Conservation (phyloP, 2,113 vertebrate genomes). For the Tonatia bakeri region DNA sequence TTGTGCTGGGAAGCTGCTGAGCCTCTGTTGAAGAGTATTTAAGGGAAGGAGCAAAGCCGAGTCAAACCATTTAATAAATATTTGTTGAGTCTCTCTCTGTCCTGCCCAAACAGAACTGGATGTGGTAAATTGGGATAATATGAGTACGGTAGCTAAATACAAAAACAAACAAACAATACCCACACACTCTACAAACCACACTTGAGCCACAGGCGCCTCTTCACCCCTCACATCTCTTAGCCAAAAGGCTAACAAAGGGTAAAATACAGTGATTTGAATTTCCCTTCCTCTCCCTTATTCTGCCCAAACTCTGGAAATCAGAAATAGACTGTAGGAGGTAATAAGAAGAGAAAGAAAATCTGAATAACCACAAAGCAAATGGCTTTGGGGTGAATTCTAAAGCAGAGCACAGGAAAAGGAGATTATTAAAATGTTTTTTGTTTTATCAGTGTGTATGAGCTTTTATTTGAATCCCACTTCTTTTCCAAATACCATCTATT, state of each 20-base stretch:
- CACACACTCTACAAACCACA: neutral
- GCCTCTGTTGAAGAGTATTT: neutral
- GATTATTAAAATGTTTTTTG: constrained; percentile 2
- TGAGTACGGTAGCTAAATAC: neutral
- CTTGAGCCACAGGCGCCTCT: neutral
- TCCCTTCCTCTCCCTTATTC: constrained; percentile 34
- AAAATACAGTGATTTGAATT: constrained; percentile 18
- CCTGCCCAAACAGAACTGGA: neutral
- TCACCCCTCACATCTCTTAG: neutral
- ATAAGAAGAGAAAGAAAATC: constrained; percentile 25
- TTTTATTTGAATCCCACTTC: neutral
- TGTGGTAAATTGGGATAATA: constrained; percentile 5
- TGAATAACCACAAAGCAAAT: neutral
- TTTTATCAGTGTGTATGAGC: neutral
- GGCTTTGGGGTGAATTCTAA: constrained; percentile 34
- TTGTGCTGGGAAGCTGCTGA: neutral
- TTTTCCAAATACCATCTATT: neutral
- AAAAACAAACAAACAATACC: constrained; percentile 13
- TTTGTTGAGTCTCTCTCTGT: constrained; percentile 50
- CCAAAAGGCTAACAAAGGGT: neutral
- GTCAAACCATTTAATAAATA: neutral
- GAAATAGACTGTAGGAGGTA: neutral
- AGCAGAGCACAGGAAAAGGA: constrained; percentile 37
- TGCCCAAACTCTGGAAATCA: neutral
- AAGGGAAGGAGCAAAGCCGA: neutral